Conservation (phyloP, 2,888 invertebrate species). For the Elmis aenea region DNA sequence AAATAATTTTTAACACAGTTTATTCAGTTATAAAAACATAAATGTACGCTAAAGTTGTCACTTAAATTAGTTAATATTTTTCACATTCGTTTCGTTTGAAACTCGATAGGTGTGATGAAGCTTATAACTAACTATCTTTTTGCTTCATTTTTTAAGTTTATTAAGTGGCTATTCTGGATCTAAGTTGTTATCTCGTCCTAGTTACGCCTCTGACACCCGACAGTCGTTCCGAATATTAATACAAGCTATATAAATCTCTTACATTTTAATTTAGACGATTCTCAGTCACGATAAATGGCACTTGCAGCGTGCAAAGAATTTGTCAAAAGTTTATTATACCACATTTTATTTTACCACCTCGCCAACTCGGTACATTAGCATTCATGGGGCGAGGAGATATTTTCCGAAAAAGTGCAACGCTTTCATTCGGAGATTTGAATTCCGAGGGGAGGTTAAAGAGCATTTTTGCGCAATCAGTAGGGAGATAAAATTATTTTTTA, state of each 20-base stretch:
- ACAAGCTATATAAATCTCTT: conserved; percentile 7
- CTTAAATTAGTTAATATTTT: too few relatives aligned
- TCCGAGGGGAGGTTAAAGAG: conserved; percentile 1
- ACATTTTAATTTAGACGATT: conserved; percentile 12
- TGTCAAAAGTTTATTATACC: conserved; percentile 11
- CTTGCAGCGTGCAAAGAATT: conserved; percentile 9
- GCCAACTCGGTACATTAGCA: conserved; percentile 9
- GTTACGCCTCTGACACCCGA: too few relatives aligned
- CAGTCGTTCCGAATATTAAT: conserved; percentile 7
- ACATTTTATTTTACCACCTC: conserved; percentile 7
- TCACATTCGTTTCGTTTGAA: too few relatives aligned
- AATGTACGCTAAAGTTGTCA: too few relatives aligned
- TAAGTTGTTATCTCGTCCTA: too few relatives aligned
- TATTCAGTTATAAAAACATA: too few relatives aligned
- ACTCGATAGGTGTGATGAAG: too few relatives aligned
- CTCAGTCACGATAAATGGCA: conserved; percentile 11
- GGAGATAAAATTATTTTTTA: conserved; percentile 10
- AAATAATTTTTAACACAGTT: too few relatives aligned
- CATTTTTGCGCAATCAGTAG: conserved; percentile 7
- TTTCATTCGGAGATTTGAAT: conserved; percentile 4
- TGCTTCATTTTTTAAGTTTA: too few relatives aligned
- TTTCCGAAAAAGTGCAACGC: conserved; percentile 10
- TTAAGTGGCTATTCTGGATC: too few relatives aligned
- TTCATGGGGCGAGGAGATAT: conserved; percentile 7
- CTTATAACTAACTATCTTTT: too few relatives aligned